Conservation (phyloP, 1,140 invertebrate species). For the Aphaenogaster ashmeadi region DNA sequence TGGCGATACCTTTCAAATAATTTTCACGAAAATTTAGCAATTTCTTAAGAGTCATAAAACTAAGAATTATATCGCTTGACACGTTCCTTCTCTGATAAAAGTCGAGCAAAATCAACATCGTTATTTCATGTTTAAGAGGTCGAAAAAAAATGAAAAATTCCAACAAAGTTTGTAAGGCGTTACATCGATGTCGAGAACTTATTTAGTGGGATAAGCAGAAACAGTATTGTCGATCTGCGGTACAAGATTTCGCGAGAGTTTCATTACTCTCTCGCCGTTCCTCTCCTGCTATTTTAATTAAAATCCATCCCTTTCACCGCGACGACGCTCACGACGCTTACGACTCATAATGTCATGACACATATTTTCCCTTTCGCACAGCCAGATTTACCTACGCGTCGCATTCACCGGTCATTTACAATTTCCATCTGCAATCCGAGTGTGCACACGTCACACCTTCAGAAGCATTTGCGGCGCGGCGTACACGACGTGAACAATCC, state of each 20-base stretch:
- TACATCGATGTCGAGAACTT: background rate
- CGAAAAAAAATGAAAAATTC: background rate
- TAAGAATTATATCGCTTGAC: background rate
- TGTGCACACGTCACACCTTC: background rate
- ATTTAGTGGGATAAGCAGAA: background rate
- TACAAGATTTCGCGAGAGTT: background rate
- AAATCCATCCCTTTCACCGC: background rate
- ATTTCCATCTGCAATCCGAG: slow-evolving; percentile 22
- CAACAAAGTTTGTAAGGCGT: background rate
- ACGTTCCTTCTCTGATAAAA: background rate
- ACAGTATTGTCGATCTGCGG: background rate
- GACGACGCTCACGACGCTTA: background rate
- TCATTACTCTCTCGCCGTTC: background rate
- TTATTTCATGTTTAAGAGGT: background rate
- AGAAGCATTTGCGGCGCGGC: background rate
- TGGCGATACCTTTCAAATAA: background rate
- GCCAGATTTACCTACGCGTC: slow-evolving; percentile 28
- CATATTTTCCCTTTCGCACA: slow-evolving; percentile 45
- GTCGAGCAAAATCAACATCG: background rate
- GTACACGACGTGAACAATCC: slow-evolving; percentile 17
- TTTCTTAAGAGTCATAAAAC: background rate
- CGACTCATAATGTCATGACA: background rate
- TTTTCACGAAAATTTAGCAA: background rate
- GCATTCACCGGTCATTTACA: background rate
- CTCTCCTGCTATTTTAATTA: slow-evolving; percentile 29